Conservation (phyloP, 1,140 invertebrate species). For the Orussus abietinus region DNA sequence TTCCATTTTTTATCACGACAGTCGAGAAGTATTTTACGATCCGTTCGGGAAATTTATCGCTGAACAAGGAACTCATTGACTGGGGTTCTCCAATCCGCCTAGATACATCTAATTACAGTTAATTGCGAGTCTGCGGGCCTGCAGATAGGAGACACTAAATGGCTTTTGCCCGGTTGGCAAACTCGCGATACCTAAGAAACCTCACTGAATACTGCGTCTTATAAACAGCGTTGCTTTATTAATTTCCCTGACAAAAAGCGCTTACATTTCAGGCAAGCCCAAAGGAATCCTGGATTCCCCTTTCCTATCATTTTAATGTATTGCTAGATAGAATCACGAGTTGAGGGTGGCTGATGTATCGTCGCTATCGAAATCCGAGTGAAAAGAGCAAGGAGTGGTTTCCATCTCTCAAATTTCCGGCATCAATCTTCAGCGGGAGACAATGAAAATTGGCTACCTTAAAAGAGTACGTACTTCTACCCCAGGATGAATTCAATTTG, state of each 20-base stretch:
- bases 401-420: no score
- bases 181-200: slow-evolving; percentile 1
- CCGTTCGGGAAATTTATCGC: slow-evolving; percentile 3
- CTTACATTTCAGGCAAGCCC: no score
- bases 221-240: slow-evolving; percentile 1
- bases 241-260: neutral
- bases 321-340: slow-evolving; percentile 3
- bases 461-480: no score
- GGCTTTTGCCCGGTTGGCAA: neutral
- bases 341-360: slow-evolving; percentile 1
- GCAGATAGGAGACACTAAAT: slow-evolving; percentile 6
- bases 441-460: no score
- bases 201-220: slow-evolving; percentile 3
- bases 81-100: neutral
- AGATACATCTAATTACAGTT: slow-evolving; percentile 11
- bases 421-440: neutral
- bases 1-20: neutral
- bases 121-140: slow-evolving; percentile 3
- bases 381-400: no score
- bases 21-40: slow-evolving; percentile 8
- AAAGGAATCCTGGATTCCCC: no score
- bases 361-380: neutral
- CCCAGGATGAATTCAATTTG: slow-evolving; percentile 8
- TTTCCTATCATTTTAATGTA: neutral
- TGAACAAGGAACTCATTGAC: neutral